Conservation (phyloP, 2,888 invertebrate genomes). For the Thereva nobilitata region DNA sequence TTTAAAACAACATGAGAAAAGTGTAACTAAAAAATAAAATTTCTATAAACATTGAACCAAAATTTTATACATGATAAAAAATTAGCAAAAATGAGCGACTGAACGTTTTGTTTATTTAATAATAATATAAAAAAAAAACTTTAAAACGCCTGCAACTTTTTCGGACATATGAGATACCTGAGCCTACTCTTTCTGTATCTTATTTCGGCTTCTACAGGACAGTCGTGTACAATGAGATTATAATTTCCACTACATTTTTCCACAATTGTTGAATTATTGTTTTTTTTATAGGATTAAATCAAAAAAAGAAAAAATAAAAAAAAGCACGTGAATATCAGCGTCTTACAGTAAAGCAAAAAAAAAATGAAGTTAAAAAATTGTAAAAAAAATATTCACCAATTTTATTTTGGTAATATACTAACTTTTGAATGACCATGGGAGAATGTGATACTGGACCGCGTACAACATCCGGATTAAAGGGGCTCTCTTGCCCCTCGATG, state of each 20-base stretch:
- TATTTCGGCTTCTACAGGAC: slow-evolving; percentile 58
- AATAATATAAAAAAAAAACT: no score
- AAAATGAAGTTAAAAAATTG: not conserved
- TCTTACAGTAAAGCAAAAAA: not conserved
- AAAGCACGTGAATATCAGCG: slow-evolving; percentile 25
- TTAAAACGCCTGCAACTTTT: no score
- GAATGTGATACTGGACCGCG: slow-evolving; percentile 55
- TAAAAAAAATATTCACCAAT: not conserved
- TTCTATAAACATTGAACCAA: no score
- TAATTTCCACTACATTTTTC: slow-evolving; percentile 52
- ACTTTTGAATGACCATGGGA: slow-evolving; percentile 58
- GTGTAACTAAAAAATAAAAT: no score
- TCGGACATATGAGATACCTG: slow-evolving; percentile 50
- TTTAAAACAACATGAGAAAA: no score
- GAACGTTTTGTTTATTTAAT: no score
- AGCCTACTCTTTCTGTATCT: slow-evolving; percentile 56
- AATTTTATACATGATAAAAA: no score
- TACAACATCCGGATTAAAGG: slow-evolving; percentile 43
- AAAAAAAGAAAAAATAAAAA: slow-evolving; percentile 17
- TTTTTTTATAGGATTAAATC: not conserved
- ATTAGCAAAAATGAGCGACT: no score
- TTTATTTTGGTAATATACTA: slow-evolving; percentile 45
- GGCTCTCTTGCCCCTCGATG: slow-evolving; percentile 57
- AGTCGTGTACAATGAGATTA: slow-evolving; percentile 56
- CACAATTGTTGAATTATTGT: slow-evolving; percentile 13